Evolutionary conservation across 2,797 vertebrate species (phyloP), one percentile per base, ranked within the genome.

Genomic region (Carapus acus): DNA sequence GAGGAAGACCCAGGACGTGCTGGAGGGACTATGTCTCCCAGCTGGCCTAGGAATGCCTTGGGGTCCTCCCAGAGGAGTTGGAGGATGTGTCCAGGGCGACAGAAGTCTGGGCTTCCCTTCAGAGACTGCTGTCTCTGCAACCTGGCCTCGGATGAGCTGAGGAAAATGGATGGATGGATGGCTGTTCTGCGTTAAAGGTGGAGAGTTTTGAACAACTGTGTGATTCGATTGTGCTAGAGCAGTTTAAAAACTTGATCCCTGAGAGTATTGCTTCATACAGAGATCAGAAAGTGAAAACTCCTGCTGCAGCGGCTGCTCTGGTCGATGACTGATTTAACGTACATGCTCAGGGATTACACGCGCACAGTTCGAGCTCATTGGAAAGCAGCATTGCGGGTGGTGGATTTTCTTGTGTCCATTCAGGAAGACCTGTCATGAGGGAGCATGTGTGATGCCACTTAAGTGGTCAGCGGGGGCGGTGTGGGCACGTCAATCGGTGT

Each of bases 161-260:
- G n/a, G n/a, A n/a, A n/a, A n/a, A n/a, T n/a, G n/a, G n/a, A n/a
- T n/a, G n/a, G n/a, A n/a, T n/a, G n/a, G n/a, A n/a, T n/a, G n/a
- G n/a, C n/a, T n/a, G n/a, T n/a, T n/a, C n/a, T n/a, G n/a, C n/a
- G n/a, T n/a, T n/a, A n/a, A n/a, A n/a, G 11, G 33, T 40, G 7
- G 23, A 23, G 9, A 24, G 17, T 23, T 22, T 37, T 27, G 41
- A 45, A 18, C 19, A 27, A 3, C 21, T 45, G 29, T 24, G 20
- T 7, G 7, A 45, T 14, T n/a, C 45, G 8, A 24, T 51, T 18
- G 31, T 59, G 4, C 15, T 49, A 9, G 37, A 50, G 18, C 44
- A 41, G 15, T 39, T 59, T 8, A 20, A 38, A 37, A 20, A n/a
- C 4, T 51, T 17, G 7, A 16, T 46, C 5, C 42, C 13, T 37